Percentiles rank a stretch among this genome's conserved stretches.
Conservation (phyloP, 2,113 vertebrate genomes). For the Caracal caracal region DNA sequence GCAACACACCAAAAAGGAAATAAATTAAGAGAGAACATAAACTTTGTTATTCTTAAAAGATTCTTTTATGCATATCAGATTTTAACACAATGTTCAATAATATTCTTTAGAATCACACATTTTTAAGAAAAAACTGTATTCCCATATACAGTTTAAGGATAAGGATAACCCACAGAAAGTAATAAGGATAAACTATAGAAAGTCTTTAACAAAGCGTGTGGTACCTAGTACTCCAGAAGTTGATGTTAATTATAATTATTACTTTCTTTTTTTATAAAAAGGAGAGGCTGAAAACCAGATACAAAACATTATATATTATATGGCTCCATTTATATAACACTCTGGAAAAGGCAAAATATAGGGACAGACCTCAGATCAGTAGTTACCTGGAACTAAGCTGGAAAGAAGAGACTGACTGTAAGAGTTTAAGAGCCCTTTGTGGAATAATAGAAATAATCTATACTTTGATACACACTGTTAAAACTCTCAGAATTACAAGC, state of each 20-base stretch:
- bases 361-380: not conserved
- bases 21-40: not conserved
- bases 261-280: conserved; percentile 38
- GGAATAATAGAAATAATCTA: not conserved
- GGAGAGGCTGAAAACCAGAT: not conserved
- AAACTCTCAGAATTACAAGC: not conserved
- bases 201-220: not conserved
- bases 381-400: not conserved
- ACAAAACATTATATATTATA: not conserved
- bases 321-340: not conserved
- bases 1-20: not conserved
- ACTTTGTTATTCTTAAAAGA: conserved; percentile 19
- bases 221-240: not conserved
- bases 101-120: not conserved
- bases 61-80: not conserved
- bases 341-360: conserved; percentile 28
- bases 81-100: conserved; percentile 8
- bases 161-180: not conserved
- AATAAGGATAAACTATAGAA: not conserved
- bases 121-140: conserved; percentile 22
- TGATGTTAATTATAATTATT: not conserved
- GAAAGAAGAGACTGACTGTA: not conserved
- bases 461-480: not conserved
- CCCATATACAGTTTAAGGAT: not conserved
- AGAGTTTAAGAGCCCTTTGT: not conserved